A percentile compares a stretch with the other conserved stretches of the same genome.
Evolutionary conservation across 2,797 vertebrate species (phyloP).

Genomic region (Anniella stebbinsi): DNA sequence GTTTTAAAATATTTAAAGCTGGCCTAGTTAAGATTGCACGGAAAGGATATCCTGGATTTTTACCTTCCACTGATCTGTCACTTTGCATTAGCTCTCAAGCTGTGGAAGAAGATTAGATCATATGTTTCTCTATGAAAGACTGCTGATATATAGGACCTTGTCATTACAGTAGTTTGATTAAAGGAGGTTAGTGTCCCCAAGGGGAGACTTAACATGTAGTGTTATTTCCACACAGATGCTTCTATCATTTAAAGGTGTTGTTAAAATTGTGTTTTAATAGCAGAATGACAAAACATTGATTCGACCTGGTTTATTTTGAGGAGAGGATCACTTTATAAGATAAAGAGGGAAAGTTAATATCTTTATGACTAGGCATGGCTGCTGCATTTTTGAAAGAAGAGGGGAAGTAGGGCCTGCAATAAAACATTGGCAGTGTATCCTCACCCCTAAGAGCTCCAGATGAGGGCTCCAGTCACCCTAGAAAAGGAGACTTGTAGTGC

Average conservation of each 20-base stretch:
- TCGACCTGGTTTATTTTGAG: background rate
- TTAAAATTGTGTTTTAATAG: slow-evolving; percentile 45
- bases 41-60: slow-evolving; percentile 49
- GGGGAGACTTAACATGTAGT: slow-evolving; percentile 47
- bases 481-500: background rate
- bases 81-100: slow-evolving; percentile 52
- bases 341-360: background rate
- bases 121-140: slow-evolving; percentile 67
- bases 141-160: slow-evolving; percentile 60
- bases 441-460: background rate
- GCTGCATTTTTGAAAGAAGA: background rate
- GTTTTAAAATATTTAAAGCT: slow-evolving; percentile 70
- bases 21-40: slow-evolving; percentile 59
- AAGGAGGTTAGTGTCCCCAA: slow-evolving; percentile 70
- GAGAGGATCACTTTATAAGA: background rate
- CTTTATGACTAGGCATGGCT: background rate
- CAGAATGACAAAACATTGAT: slow-evolving; percentile 44
- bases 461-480: background rate
- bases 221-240: slow-evolving; percentile 58
- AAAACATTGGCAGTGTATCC: background rate
- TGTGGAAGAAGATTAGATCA: slow-evolving; percentile 62
- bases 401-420: background rate
- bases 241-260: slow-evolving; percentile 55
- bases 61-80: slow-evolving; percentile 62
- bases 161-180: slow-evolving; percentile 65